Evolutionary conservation across 2,888 invertebrate species (phyloP).

Genomic region (Automeris io): DNA sequence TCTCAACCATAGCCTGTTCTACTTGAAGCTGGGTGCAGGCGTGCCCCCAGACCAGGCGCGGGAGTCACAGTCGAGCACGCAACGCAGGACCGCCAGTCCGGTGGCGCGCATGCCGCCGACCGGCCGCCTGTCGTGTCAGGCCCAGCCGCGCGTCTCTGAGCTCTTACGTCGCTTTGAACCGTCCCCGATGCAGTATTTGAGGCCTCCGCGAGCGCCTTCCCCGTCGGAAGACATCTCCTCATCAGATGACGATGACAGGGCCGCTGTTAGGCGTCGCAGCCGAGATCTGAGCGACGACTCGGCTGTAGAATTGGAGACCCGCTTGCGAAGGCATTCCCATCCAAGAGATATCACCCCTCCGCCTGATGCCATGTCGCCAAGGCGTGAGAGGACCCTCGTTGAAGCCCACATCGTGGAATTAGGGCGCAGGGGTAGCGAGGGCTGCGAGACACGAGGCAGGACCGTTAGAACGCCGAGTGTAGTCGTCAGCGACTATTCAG

Average conservation of each 20-base stretch:
- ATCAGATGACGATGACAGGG: slow-evolving; percentile 69
- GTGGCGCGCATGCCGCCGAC: slow-evolving; percentile 53
- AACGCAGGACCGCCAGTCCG: slow-evolving; percentile 43
- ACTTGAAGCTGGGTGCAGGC: slow-evolving; percentile 63
- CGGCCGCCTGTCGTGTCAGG: slow-evolving; percentile 52
- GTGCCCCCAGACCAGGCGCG: slow-evolving; percentile 36
- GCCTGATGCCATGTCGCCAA: slow-evolving; percentile 57
- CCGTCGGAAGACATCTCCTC: slow-evolving; percentile 65
- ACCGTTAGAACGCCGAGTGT: slow-evolving; percentile 90
- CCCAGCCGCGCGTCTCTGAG: slow-evolving; percentile 65
- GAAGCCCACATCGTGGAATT: slow-evolving; percentile 77
- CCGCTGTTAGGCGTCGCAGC: slow-evolving; percentile 62
- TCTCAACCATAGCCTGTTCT: slow-evolving; percentile 68
- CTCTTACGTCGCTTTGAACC: slow-evolving; percentile 63
- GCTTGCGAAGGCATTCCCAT: slow-evolving; percentile 55
- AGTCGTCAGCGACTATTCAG: slow-evolving; percentile 91
- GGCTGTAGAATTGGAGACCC: slow-evolving; percentile 73
- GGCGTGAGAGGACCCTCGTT: slow-evolving; percentile 57
- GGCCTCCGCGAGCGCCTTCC: slow-evolving; percentile 58
- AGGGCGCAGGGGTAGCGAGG: slow-evolving; percentile 70
- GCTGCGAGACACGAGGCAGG: slow-evolving; percentile 62
- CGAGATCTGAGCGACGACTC: slow-evolving; percentile 74
- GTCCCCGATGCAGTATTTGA: slow-evolving; percentile 67
- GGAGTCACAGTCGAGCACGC: slow-evolving; percentile 25
- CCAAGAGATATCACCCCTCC: slow-evolving; percentile 61